phyloP scores from a whole-genome alignment of 2,888 invertebrate species.

The Empis stercorea region DNA sequence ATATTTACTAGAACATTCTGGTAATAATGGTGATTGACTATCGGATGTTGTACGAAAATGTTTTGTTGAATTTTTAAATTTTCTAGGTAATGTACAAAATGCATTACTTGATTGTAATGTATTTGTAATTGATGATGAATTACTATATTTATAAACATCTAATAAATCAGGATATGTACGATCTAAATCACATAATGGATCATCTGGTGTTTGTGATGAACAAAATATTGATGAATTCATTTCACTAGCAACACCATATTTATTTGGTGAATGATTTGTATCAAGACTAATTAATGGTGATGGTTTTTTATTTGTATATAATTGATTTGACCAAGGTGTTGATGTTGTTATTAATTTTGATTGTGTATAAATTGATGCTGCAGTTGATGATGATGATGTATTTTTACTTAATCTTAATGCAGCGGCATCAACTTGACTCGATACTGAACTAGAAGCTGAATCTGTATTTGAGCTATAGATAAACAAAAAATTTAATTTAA shows the following conservation, averaged over 20 bases:
- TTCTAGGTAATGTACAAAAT: conserved; percentile 54
- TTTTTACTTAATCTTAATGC: conserved; percentile 14
- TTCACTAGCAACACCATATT: no score
- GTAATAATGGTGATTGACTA: conserved; percentile 60
- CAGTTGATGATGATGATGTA: neutral
- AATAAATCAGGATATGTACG: conserved; percentile 33
- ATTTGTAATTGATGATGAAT: neutral
- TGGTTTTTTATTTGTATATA: conserved; percentile 13
- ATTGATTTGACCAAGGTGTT: conserved; percentile 38
- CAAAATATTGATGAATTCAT: conserved; percentile 29
- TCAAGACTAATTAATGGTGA: neutral
- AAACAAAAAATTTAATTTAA: conserved; percentile 16
- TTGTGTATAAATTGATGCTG: conserved; percentile 3
- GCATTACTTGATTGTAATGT: conserved; percentile 20
- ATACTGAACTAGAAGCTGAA: conserved; percentile 45
- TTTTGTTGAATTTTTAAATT: conserved; percentile 29
- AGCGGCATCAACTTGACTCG: conserved; percentile 36
- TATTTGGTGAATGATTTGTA: neutral
- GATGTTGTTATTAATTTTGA: conserved; percentile 18
- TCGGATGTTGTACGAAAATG: conserved; percentile 40
- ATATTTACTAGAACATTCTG: conserved; percentile 48
- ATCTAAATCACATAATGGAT: conserved; percentile 28
- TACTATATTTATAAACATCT: conserved; percentile 32
- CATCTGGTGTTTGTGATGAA: conserved; percentile 32
- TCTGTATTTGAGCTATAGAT: conserved; percentile 40